Evolutionary conservation across 2,888 invertebrate species (phyloP).

Genomic region (Empis livida): DNA sequence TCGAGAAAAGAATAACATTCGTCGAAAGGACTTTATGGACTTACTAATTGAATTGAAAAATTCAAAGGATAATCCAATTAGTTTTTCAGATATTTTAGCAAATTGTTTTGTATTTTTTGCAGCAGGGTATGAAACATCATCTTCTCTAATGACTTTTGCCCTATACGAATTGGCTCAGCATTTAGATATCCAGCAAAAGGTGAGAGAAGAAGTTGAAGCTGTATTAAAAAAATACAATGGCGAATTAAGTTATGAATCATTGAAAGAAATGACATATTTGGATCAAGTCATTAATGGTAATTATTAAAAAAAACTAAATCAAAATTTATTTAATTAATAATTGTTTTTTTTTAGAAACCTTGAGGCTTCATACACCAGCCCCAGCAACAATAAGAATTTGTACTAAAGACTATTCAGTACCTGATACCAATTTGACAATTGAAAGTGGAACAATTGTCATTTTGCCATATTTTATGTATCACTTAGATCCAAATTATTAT

Average conservation of each 20-base stretch:
- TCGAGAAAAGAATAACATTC: slow-evolving; percentile 26
- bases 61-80: slow-evolving; percentile 17
- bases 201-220: slow-evolving; percentile 33
- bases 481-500: slow-evolving; percentile 41
- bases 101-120: slow-evolving; percentile 42
- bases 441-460: slow-evolving; percentile 37
- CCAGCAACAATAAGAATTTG: slow-evolving; percentile 27
- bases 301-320: neutral
- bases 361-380: slow-evolving; percentile 37
- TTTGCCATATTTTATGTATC: slow-evolving; percentile 40
- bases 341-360: slow-evolving; percentile 27
- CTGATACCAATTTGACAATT: slow-evolving; percentile 32
- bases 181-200: slow-evolving; percentile 34
- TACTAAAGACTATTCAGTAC: slow-evolving; percentile 32
- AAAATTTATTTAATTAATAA: neutral
- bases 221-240: slow-evolving; percentile 27
- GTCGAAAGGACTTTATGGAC: slow-evolving; percentile 39
- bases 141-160: slow-evolving; percentile 35
- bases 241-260: slow-evolving; percentile 34
- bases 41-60: slow-evolving; percentile 35
- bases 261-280: slow-evolving; percentile 39
- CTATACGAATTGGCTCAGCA: slow-evolving; percentile 39
- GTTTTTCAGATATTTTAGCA: slow-evolving; percentile 36
- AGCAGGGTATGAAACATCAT: slow-evolving; percentile 42
- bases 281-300: slow-evolving; percentile 38